Percentiles rank a stretch among this genome's conserved stretches.
Conservation (phyloP, 2,797 vertebrate species). For the Notamacropus eugenii region DNA sequence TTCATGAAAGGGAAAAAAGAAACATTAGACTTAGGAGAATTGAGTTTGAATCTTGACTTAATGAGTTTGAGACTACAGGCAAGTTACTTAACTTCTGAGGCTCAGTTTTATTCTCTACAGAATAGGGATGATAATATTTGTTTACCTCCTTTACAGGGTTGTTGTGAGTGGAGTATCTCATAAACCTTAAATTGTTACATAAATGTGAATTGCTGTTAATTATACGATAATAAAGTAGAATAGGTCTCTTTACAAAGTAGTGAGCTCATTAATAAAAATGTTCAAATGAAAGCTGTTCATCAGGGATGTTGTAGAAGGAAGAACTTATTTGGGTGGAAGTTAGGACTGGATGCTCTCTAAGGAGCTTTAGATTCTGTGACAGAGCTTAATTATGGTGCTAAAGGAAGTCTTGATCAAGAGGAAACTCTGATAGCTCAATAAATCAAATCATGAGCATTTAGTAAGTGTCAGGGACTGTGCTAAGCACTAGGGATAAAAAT, state of each 20-base stretch:
- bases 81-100: neutral
- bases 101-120: neutral
- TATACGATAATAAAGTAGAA: neutral
- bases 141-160: neutral
- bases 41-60: neutral
- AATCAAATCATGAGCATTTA: neutral
- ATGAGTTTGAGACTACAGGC: neutral
- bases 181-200: neutral
- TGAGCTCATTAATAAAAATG: neutral
- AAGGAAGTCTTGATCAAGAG: neutral
- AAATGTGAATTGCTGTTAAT: neutral
- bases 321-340: neutral
- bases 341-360: neutral
- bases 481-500: neutral
- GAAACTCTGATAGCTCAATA: neutral
- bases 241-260: neutral
- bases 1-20: neutral
- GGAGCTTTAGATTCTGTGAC: neutral
- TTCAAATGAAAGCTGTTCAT: neutral
- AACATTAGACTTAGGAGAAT: neutral
- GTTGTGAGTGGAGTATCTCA: neutral
- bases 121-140: neutral
- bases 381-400: neutral
- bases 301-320: neutral
- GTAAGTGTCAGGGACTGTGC: neutral